Evolutionary conservation across 2,888 invertebrate genomes (phyloP).

Genomic region (Drosophila pseudotalamancana): DNA sequence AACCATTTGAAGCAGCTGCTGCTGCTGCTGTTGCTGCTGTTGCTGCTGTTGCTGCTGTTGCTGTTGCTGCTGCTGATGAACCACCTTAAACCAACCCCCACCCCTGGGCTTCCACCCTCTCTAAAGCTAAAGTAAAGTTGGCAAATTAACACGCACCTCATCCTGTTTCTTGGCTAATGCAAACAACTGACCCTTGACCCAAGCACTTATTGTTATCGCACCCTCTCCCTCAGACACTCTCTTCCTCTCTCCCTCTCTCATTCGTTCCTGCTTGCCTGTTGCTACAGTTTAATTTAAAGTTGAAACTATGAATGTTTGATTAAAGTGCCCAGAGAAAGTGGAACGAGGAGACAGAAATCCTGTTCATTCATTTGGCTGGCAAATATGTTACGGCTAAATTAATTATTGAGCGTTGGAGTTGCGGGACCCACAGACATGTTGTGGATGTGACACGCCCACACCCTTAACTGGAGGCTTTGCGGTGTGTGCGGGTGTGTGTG

Average conservation of each 20-base stretch:
- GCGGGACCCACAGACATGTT: conserved; percentile 33
- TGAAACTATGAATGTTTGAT: conserved; percentile 75
- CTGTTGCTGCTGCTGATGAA: conserved; percentile 22
- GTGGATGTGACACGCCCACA: conserved; percentile 37
- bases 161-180: conserved; percentile 37
- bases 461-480: too few relatives aligned
- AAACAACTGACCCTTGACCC: conserved; percentile 69
- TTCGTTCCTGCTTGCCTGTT: background rate
- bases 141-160: conserved; percentile 73
- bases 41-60: conserved; percentile 23
- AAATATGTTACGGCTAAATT: conserved; percentile 73
- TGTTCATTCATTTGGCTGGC: conserved; percentile 49
- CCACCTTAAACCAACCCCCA: background rate
- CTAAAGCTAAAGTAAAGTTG: conserved; percentile 43
- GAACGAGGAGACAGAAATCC: conserved; percentile 11
- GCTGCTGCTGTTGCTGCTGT: conserved; percentile 18
- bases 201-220: conserved; percentile 36
- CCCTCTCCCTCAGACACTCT: background rate
- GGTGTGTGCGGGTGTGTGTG: background rate
- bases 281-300: conserved; percentile 66
- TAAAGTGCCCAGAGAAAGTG: conserved; percentile 49
- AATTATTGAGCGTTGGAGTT: conserved; percentile 66
- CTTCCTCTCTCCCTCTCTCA: background rate
- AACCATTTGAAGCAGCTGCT: conserved; percentile 68
- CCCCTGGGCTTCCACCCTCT: background rate